Evolutionary conservation across 2,797 vertebrate species (phyloP).

Genomic region (Paramormyrops hopkinsi): DNA sequence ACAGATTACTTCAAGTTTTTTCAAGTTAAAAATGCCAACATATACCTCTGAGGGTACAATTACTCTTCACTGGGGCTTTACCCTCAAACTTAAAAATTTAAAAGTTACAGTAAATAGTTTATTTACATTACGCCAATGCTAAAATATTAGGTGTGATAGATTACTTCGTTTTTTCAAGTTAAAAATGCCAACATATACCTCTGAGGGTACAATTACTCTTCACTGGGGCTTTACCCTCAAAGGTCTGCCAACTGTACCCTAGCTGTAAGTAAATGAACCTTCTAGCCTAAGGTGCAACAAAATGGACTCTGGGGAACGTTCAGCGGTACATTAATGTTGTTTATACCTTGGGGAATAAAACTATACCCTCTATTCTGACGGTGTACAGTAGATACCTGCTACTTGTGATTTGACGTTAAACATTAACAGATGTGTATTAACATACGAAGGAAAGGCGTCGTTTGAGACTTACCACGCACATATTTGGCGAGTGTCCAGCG

Average conservation of each 20-base stretch:
- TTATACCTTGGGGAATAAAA: not conserved
- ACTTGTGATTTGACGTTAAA: not conserved
- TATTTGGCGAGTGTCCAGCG: slow-evolving; percentile 53
- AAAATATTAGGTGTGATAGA: no score
- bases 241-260: not conserved
- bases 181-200: not conserved
- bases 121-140: no score
- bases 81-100: not conserved
- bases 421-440: not conserved
- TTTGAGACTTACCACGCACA: slow-evolving; percentile 51
- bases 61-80: not conserved
- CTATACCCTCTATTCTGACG: not conserved
- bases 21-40: no score
- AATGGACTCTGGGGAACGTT: not conserved
- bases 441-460: not conserved
- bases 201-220: not conserved
- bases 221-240: not conserved
- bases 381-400: not conserved
- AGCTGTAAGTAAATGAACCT: not conserved
- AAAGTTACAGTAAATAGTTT: no score
- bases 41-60: not conserved
- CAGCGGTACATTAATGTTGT: not conserved
- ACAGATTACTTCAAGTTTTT: no score
- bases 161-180: no score
- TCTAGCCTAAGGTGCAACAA: not conserved